A percentile compares a stretch with the other conserved stretches of the same genome.
phyloP scores from a whole-genome alignment of 2,113 vertebrate species.

The Brienomyrus longianalis region DNA sequence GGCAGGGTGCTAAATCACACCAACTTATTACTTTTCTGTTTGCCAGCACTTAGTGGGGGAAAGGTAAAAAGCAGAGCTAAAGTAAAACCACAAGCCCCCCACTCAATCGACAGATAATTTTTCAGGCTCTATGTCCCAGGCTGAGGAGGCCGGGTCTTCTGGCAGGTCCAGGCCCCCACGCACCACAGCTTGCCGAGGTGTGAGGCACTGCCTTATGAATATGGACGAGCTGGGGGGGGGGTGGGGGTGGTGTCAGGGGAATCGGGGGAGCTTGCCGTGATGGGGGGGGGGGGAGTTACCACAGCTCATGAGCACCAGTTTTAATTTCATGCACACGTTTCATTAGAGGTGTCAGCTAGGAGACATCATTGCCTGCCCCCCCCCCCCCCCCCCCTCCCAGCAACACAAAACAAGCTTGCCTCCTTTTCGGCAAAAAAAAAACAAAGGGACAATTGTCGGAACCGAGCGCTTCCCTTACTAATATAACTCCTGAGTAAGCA shows the following conservation, averaged over 20 bases:
- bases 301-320: slow-evolving; percentile 42
- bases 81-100: slow-evolving; percentile 37
- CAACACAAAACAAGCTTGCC: too few relatives aligned
- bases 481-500: slow-evolving; percentile 97
- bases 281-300: slow-evolving; percentile 30
- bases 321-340: slow-evolving; percentile 57
- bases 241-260: slow-evolving; percentile 52
- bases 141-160: slow-evolving; percentile 49
- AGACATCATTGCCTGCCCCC: too few relatives aligned
- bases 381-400: too few relatives aligned
- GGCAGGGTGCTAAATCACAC: slow-evolving; percentile 78
- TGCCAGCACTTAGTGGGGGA: slow-evolving; percentile 63
- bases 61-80: slow-evolving; percentile 17
- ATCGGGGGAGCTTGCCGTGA: slow-evolving; percentile 34
- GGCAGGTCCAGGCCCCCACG: slow-evolving; percentile 33
- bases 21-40: slow-evolving; percentile 79
- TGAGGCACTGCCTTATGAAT: slow-evolving; percentile 68
- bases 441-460: too few relatives aligned
- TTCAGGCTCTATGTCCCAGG: slow-evolving; percentile 52
- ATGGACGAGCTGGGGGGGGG: slow-evolving; percentile 49
- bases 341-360: too few relatives aligned
- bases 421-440: too few relatives aligned
- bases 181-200: slow-evolving; percentile 39
- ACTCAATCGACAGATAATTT: slow-evolving; percentile 58
- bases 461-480: too few relatives aligned